These are phyloP conservation scores for Aplodontia rufa DNA, from an alignment of 2,113 vertebrate genomes.

Conservation along the genomic window DNA sequence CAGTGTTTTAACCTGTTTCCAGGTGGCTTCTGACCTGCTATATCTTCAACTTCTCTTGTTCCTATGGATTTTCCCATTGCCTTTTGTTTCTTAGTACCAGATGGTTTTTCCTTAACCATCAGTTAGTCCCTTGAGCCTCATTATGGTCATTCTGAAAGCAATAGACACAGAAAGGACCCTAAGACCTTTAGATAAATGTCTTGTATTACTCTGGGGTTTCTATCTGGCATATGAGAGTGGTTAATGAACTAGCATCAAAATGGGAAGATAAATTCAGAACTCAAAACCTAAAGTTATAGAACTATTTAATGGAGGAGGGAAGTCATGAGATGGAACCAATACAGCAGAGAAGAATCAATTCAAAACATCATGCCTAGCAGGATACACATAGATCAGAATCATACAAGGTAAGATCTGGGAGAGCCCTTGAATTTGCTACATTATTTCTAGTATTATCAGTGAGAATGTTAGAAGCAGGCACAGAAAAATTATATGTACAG, in stretches of 20 bases:
- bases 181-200: neutral
- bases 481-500: neutral
- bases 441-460: neutral
- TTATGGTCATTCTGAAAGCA: conserved; percentile 22
- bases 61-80: neutral
- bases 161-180: neutral
- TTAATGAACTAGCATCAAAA: neutral
- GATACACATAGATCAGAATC: neutral
- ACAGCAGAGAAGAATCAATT: neutral
- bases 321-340: neutral
- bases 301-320: neutral
- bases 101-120: neutral
- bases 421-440: neutral
- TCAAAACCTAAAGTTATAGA: neutral
- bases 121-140: neutral
- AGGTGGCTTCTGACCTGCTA: neutral
- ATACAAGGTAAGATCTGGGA: neutral
- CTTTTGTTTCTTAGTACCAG: conserved; percentile 9
- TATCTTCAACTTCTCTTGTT: neutral
- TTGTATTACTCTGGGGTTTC: conserved; percentile 6
- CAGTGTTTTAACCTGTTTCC: neutral
- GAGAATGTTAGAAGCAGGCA: neutral
- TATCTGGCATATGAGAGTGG: neutral
- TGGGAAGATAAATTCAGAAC: neutral
- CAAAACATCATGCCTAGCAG: neutral